Percentiles rank a stretch among this genome's conserved stretches.
Conservation (phyloP, 2,797 vertebrate genomes). For the Premnoplex brunnescens region DNA sequence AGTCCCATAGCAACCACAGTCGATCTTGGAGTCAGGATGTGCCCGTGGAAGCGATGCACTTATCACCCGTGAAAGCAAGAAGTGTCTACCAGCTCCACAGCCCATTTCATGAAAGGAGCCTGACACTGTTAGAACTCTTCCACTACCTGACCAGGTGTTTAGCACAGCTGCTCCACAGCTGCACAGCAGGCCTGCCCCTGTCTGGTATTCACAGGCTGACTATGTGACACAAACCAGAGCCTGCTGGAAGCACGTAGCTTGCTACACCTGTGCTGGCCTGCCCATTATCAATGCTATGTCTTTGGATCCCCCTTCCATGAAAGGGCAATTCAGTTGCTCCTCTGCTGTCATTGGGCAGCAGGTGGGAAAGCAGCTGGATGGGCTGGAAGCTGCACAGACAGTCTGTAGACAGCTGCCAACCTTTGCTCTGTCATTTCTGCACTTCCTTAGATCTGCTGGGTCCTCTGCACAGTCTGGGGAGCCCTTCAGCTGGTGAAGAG, state of each 20-base stretch:
- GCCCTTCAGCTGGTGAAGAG: neutral
- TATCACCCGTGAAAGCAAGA: neutral
- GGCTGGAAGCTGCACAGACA: neutral
- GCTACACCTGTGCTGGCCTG: neutral
- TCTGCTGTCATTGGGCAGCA: neutral
- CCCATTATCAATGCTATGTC: rapidly evolving
- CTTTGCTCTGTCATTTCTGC: neutral
- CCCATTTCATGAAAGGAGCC: neutral
- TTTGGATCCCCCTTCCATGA: neutral
- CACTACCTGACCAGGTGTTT: neutral
- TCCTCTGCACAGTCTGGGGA: neutral
- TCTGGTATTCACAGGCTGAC: neutral
- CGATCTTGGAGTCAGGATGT: rapidly evolving
- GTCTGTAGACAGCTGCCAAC: neutral
- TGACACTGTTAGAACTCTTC: neutral
- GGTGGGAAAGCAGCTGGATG: neutral
- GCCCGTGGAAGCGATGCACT: neutral
- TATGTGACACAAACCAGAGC: neutral
- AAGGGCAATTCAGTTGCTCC: neutral
- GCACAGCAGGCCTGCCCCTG: neutral
- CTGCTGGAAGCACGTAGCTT: neutral
- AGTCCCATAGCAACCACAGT: neutral
- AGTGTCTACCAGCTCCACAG: neutral
- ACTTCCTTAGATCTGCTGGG: neutral
- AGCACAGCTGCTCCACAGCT: neutral